These are phyloP conservation scores for Oreortyx pictus DNA, from an alignment of 2,797 vertebrate genomes.

Conservation along the genomic window DNA sequence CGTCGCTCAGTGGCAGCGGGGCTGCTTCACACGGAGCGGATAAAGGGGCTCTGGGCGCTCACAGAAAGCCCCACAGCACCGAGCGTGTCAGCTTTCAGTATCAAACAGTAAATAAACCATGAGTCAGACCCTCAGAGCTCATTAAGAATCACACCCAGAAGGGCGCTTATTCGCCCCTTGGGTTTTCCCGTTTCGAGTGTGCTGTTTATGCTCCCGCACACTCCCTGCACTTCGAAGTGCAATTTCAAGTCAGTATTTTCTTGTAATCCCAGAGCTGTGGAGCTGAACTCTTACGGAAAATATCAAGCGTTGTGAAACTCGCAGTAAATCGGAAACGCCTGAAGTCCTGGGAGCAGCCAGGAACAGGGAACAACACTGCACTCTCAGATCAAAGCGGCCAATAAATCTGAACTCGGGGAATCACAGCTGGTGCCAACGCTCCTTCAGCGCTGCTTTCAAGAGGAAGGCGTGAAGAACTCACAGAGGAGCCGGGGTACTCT, in stretches of 20 bases:
- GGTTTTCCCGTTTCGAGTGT: background rate
- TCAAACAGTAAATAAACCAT: conserved; percentile 20
- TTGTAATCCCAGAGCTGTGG: conserved; percentile 41
- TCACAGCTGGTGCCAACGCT: background rate
- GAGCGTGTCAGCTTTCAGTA: background rate
- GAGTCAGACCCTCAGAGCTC: background rate
- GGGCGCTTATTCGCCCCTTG: background rate
- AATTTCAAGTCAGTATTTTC: conserved; percentile 26
- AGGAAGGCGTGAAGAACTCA: background rate
- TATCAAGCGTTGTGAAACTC: conserved; percentile 38
- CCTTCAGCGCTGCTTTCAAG: background rate
- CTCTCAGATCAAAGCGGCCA: conserved; percentile 50
- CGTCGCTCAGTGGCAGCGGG: conserved; percentile 35
- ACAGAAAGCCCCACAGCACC: background rate
- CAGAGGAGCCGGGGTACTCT: background rate
- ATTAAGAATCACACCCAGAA: background rate
- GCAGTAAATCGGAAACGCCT: conserved; percentile 30
- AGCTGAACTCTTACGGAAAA: conserved; percentile 5
- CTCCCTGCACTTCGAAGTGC: conserved; percentile 10
- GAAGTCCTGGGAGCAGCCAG: conserved; percentile 26
- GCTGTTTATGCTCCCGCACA: background rate
- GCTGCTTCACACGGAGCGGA: background rate
- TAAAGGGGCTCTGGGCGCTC: conserved; percentile 33
- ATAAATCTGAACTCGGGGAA: conserved; percentile 40
- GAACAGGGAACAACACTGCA: conserved; percentile 6